Conservation (phyloP, 2,113 vertebrate genomes). For the Apodemus sylvaticus region DNA sequence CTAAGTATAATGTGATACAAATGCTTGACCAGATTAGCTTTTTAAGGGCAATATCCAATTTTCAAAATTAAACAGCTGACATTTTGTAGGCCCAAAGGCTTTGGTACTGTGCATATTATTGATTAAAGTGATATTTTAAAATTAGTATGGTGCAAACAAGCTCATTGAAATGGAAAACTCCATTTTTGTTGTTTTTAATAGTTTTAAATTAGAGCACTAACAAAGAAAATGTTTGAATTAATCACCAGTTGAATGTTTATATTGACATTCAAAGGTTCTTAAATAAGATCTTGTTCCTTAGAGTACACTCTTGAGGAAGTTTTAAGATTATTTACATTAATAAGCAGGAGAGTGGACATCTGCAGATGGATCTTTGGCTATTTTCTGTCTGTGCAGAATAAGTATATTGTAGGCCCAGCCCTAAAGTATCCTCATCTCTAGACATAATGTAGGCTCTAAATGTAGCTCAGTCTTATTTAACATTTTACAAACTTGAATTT, state of each 20-base stretch:
- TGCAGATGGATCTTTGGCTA: neutral
- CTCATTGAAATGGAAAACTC: constrained; percentile 66
- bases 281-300: constrained; percentile 35
- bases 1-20: constrained; percentile 65
- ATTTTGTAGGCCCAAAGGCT: constrained; percentile 68
- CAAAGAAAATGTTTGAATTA: constrained; percentile 38
- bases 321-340: neutral
- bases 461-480: neutral
- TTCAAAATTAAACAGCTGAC: constrained; percentile 77
- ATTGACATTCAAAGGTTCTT: constrained; percentile 23
- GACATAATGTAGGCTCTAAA: neutral
- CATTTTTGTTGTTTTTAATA: constrained; percentile 35
- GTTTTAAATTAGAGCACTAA: constrained; percentile 20
- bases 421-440: neutral
- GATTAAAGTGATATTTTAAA: constrained; percentile 75
- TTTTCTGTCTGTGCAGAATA: neutral
- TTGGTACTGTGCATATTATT: constrained; percentile 63
- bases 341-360: neutral
- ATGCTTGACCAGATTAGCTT: constrained; percentile 69
- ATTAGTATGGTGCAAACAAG: constrained; percentile 61
- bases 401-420: neutral
- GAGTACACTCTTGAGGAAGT: neutral
- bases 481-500: neutral
- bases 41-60: constrained; percentile 65
- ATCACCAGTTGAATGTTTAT: constrained; percentile 25